Conservation (phyloP, 1,140 invertebrate species). For the Pissodes strobi region DNA sequence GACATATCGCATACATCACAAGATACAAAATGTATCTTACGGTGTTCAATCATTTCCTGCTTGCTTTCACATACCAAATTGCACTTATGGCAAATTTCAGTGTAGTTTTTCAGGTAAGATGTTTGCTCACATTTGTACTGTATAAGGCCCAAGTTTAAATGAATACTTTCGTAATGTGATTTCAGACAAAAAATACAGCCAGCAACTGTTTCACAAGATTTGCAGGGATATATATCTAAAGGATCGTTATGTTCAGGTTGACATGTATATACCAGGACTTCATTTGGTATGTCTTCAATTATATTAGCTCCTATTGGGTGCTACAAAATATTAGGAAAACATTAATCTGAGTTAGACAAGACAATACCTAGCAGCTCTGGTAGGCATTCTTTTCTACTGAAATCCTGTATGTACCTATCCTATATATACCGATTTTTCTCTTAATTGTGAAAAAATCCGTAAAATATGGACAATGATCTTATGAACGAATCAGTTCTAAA, state of each 20-base stretch:
- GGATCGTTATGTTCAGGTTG: constrained; percentile 3
- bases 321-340: background rate
- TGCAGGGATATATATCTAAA: constrained; percentile 29
- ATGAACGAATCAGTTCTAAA: no score
- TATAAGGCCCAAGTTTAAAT: constrained; percentile 29
- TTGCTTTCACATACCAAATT: constrained; percentile 32
- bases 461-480: no score
- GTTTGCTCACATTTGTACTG: constrained; percentile 36
- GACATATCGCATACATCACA: constrained; percentile 38
- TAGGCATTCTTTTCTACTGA: no score
- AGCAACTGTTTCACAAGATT: constrained; percentile 12
- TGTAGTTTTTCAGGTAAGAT: constrained; percentile 20
- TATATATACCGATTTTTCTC: no score
- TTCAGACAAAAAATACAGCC: constrained; percentile 39
- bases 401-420: no score
- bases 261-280: constrained; percentile 19
- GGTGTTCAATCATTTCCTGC: constrained; percentile 34
- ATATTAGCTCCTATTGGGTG: background rate
- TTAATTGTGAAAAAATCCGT: no score
- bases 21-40: constrained; percentile 35
- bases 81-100: constrained; percentile 34
- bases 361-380: no score
- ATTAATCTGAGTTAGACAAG: no score
- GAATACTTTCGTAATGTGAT: constrained; percentile 38
- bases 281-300: constrained; percentile 22